phyloP scores from a whole-genome alignment of 2,113 vertebrate species.

The Myiagra hebetior region DNA sequence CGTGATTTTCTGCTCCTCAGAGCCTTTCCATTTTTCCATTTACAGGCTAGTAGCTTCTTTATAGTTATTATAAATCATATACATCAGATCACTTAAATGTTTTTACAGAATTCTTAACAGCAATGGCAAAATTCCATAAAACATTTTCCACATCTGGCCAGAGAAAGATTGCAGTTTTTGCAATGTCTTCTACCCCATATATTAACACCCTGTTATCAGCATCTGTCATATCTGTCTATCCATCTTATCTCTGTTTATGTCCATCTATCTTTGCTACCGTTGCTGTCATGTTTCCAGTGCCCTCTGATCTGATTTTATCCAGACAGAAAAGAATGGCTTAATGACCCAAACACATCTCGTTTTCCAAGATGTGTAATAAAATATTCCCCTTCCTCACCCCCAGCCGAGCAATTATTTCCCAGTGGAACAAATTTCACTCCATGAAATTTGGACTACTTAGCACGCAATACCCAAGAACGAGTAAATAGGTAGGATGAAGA shows the following conservation, averaged over 20 bases:
- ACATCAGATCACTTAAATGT: neutral
- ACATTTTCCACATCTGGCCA: neutral
- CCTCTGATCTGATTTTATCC: slow-evolving; percentile 32
- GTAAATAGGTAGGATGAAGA: neutral
- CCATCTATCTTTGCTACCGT: neutral
- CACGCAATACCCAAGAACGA: neutral
- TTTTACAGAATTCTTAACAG: slow-evolving; percentile 7
- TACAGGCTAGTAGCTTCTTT: slow-evolving; percentile 24
- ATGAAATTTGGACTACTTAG: neutral
- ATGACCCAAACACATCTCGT: neutral
- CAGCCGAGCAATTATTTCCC: slow-evolving; percentile 5
- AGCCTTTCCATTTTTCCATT: slow-evolving; percentile 43
- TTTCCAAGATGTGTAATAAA: slow-evolving; percentile 12
- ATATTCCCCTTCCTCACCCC: neutral
- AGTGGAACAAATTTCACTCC: neutral
- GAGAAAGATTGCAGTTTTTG: neutral
- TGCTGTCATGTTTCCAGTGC: slow-evolving; percentile 1
- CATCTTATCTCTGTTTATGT: neutral
- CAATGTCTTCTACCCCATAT: neutral
- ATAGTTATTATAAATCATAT: slow-evolving; percentile 50
- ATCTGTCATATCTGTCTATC: slow-evolving; percentile 10
- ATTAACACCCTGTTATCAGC: slow-evolving; percentile 34
- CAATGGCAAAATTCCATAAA: neutral
- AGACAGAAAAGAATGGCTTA: slow-evolving; percentile 25
- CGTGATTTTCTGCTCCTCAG: slow-evolving; percentile 51